Base-by-base conservation (phyloP, 1,140 invertebrate species). In the Drosophila simulans region DNA sequence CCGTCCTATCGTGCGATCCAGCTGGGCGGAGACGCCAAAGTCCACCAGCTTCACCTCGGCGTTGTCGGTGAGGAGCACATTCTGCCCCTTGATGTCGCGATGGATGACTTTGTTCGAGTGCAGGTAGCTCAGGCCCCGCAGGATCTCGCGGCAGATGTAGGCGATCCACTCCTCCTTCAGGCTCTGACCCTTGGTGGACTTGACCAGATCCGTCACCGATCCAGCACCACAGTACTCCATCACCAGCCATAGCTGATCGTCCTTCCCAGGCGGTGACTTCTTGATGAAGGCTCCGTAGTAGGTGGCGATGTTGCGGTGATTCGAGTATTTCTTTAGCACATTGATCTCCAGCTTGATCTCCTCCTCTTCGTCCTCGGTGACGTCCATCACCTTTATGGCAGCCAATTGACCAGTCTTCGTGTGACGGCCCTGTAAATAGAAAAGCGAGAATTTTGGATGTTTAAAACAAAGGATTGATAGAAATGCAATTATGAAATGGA, bases 241-340 rank as follows among this genome's bases (percentile, higher is more conserved):
- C 34, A 99, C 99, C 90, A 99, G 94, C 98, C 98, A 99, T 60
- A 99, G 93, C 92, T 99, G 99, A 93, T 99, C 99, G 94, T 99
- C 98, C 94, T 99, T 99, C 2, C 98, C 99, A 3, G 98, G 97
- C 48, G 97, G 98, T 85, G 97, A 98, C 93, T 99, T 99, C 93
- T 99, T 99, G 56, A 99, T 99, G 93, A 99, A 99, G 81, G 99
- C 99, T 79, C 99, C 99, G 95, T 99, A 99, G 93, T 99, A 99
- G 56, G 99, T 99, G 63, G 99, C 99, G 92, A 99, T 99, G 93
- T 99, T 99, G 90, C 98, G 95, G 93, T 99, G 98, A 94, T 99
- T 98, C 42, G 98, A 99, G 94, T 98, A 99, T 95, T 98, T 98
- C 94, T 99, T 99, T 57, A 99, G 94, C 80, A 99, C 99, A 95